Evolutionary conservation across 2,797 vertebrate species (phyloP).

Genomic region (Echeneis naucrates): DNA sequence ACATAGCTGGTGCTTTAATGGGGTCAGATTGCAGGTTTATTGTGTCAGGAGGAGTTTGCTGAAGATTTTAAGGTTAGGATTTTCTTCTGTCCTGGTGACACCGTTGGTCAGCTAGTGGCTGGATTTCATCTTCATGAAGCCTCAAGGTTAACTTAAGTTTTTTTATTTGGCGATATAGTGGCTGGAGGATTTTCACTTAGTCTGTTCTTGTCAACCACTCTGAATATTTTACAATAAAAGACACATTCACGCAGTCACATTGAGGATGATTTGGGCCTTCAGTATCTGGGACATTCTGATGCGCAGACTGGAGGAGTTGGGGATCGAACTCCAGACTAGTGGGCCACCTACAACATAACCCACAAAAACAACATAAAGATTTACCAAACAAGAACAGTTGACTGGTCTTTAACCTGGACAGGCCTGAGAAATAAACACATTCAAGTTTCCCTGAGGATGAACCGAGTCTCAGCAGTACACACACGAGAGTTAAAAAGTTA

Average conservation of each 20-base stretch:
- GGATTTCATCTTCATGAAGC: too few species aligned
- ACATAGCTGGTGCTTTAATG: background rate
- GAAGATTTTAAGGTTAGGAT: background rate
- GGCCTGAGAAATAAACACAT: background rate
- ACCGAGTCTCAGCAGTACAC: background rate
- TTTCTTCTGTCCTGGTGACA: background rate
- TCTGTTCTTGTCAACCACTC: too few species aligned
- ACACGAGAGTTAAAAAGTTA: background rate
- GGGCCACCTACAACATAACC: too few species aligned
- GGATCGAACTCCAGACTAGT: too few species aligned
- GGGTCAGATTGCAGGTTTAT: constrained; percentile 8
- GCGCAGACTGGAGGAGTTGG: too few species aligned
- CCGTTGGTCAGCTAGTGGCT: background rate
- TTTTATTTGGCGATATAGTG: too few species aligned
- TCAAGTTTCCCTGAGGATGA: too few species aligned
- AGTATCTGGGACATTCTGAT: background rate
- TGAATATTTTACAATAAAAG: too few species aligned
- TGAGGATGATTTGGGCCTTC: background rate
- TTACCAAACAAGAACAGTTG: background rate
- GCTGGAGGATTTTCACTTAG: too few species aligned
- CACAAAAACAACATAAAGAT: background rate
- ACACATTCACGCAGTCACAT: too few species aligned
- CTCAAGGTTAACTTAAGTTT: too few species aligned
- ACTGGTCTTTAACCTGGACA: background rate
- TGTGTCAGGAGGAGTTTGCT: background rate